These are phyloP conservation scores for Protomyctophum bolini DNA, from an alignment of 2,113 vertebrate genomes.

Conservation along the genomic window DNA sequence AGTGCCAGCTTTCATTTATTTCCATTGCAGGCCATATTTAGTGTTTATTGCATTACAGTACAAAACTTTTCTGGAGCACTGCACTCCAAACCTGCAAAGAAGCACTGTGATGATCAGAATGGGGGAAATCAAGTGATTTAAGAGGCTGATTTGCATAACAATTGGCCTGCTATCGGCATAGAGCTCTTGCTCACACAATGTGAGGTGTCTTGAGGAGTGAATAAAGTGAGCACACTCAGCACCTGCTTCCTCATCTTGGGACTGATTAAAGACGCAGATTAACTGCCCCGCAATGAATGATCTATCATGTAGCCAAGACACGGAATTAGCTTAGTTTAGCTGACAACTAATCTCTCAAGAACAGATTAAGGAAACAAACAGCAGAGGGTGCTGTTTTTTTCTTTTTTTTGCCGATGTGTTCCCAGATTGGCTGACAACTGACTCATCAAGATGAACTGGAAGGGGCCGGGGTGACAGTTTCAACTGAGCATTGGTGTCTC, in stretches of 20 bases:
- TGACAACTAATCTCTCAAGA: not conserved
- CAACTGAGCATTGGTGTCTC: slow-evolving; percentile 15
- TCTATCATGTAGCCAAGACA: slow-evolving; percentile 40
- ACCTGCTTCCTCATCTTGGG: slow-evolving; percentile 24
- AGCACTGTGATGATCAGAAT: slow-evolving; percentile 14
- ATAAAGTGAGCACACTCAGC: slow-evolving; percentile 43
- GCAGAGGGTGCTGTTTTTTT: too few species aligned
- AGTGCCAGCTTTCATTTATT: slow-evolving; percentile 37
- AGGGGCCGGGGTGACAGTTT: slow-evolving; percentile 29
- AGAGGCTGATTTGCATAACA: slow-evolving; percentile 49
- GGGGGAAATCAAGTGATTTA: slow-evolving; percentile 22
- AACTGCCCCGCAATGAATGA: slow-evolving; percentile 29
- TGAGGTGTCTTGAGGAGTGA: slow-evolving; percentile 39
- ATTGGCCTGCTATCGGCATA: slow-evolving; percentile 36
- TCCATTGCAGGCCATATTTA: slow-evolving; percentile 13
- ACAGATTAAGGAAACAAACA: too few species aligned
- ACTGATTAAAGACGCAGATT: slow-evolving; percentile 41
- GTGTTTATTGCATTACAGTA: slow-evolving; percentile 41
- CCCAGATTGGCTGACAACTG: slow-evolving; percentile 6
- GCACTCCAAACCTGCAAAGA: slow-evolving; percentile 18
- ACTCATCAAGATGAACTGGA: slow-evolving; percentile 31
- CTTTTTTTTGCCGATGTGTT: too few species aligned
- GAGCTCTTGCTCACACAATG: slow-evolving; percentile 19
- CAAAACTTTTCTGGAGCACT: slow-evolving; percentile 12
- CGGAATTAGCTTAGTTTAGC: slow-evolving; percentile 24